Base-by-base conservation (phyloP, 2,113 vertebrate genomes). In the Tor tambroides region DNA sequence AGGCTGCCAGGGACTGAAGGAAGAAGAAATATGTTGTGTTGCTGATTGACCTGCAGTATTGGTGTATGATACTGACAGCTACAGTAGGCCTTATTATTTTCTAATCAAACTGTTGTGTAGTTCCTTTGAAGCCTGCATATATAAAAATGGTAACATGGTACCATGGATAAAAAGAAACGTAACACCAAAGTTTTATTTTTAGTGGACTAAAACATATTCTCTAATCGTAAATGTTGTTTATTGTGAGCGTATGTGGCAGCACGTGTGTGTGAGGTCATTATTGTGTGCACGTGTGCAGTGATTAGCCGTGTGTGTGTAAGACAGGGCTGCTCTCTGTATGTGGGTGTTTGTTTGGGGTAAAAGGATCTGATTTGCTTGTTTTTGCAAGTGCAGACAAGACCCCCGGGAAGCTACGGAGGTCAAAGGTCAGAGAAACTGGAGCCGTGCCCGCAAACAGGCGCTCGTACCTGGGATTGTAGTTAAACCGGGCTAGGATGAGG, bases 331-430 rank as follows among this genome's bases (percentile, higher is more conserved):
- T 76, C 65, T 83, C 77, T 38, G 79, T 86, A 89, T 41, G 72
- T 23, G 85, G 88, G 88, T 87, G 76, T 93, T 89, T 90, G 89
- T 89, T 92, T 85, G 83, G 83, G 87, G 92, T 94, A 93, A 94
- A 93, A 82, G 72, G 88, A 95, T 85, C 87, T 88, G 84, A 89
- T 88, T 88, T 92, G 92, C 89, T 94, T 94, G 90, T 94, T 95
- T 94, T 94, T 92, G 12, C 92, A 93, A 90, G 89, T 90, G 89
- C 79, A 61, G 91, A 94, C 89, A 89, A 88, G 91, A 83, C 91
- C 85, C 91, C 92, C 63, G 80, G 87, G 49, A 92, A 30, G 85
- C 85, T 26, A 1, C 21, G 28, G 65, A 88, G 89, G 90, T 92
- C 88, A 83, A 59, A 43, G 85, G 88, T 89, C 91, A 86, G 5